Evolutionary conservation across 1,140 invertebrate genomes (phyloP), one percentile per base, ranked within the genome.

Genomic region (Himalopsyche phryganea): DNA sequence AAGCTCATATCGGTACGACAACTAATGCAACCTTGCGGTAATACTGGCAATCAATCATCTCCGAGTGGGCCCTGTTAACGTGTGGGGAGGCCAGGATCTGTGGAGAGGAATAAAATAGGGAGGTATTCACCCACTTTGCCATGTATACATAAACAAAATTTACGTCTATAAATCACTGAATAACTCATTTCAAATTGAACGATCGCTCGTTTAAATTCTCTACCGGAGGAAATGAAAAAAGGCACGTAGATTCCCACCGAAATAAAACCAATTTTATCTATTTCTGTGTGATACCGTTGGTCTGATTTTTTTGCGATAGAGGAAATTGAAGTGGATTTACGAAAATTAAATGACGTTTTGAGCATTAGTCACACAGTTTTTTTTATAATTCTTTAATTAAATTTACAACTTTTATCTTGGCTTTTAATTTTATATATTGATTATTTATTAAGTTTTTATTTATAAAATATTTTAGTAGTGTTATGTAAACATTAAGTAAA

Each of bases 11-110:
- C 46, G 36, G 45, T 14, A 47, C 53, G 45, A 57, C 46, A 57
- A 57, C 42, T 57, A 41, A 57, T 57, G 54, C 54, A 57, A 49
- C 42, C 54, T 49, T 49, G 45, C 33, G 46, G 46, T 49, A 57
- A 57, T 57, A 49, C 46, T 1, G 54, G 54, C 46, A 57, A 57
- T 57, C 54, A 57, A 57, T 57, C 54, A 57, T 49, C 45, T 19
- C 15, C 38, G 54, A 57, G 17, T 15, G 14, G 17, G 18, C 42
- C 42, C 14, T 11, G 35, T 9, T 28, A 28, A 28, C 23, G 23
- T 28, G 23, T 28, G 23, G 23, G 23, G 23, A 28, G 23, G 9
- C 23, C 23, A 28, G 23, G 23, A 28, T 3, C 23, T 9, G 23
- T 9, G 23, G 23, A 9, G 9, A 9, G 23, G 9, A 28, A 5